Base-by-base conservation (phyloP, 2,113 vertebrate genomes). In the Motacilla tschutschensis region DNA sequence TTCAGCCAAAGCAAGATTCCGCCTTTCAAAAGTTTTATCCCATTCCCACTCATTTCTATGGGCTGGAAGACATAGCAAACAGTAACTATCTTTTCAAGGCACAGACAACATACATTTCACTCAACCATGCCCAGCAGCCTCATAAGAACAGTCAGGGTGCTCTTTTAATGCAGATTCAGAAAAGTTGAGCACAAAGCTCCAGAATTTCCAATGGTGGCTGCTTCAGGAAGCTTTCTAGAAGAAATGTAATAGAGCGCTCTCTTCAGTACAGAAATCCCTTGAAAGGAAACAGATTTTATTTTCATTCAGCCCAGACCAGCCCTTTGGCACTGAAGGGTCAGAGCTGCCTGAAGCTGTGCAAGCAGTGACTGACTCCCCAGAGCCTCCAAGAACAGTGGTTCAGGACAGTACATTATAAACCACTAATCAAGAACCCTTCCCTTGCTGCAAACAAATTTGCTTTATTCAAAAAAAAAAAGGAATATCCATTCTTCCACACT, bases 281-380 rank as follows among this genome's bases (percentile, higher is more conserved):
- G 58, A 64, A 90, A 82, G 40, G 36, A 73, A 91, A 57, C 5
- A 19, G 78, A 75, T 82, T 92, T 83, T 19, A 22, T 71, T 36
- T 76, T 57, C 44, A 10, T 38, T 55, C 51, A 66, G 62, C 19
- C 12, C 65, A 48, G 26, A 44, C 16, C 47, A 87, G n/a, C 50
- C 57, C 60, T 50, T 20, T 26, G 62, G 70, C 65, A 46, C 35
- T 24, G 16, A 19, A n/a, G 51, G 74, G 70, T 72, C 74, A 47
- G 35, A 54, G 36, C 14, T 55, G 38, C 80, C 55, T 4, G 1
- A 66, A 40, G 67, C 63, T 73, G 43, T 18, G 48, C 48, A 43
- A 72, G 64, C 31, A 75, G 41, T 3, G 26, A 60, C 38, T 46
- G 62, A 24, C 19, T 75, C 70, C 33, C 33, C 43, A 86, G 70